A percentile compares a stretch with the other conserved stretches of the same genome.
These are phyloP conservation scores for Pandemis heparana DNA, from an alignment of 2,888 invertebrate genomes.

Conservation along the genomic window DNA sequence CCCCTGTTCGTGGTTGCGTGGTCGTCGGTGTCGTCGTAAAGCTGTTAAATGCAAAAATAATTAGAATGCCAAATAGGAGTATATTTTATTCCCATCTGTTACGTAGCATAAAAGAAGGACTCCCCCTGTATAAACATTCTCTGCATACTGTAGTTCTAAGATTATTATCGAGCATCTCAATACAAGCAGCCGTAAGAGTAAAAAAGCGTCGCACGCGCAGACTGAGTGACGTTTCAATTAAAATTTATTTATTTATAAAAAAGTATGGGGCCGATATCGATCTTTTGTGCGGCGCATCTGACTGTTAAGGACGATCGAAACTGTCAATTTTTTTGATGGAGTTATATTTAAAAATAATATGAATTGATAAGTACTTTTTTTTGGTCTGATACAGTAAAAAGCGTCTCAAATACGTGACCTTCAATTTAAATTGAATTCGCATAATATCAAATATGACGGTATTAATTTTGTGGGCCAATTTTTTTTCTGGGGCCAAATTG, in stretches of 20 bases:
- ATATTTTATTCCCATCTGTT: no score
- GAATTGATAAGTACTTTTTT: no score
- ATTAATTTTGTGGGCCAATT: no score
- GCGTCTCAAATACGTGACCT: no score
- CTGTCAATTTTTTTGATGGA: neutral
- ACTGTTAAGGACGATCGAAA: constrained; percentile 47
- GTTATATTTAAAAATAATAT: neutral
- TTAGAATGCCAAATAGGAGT: no score
- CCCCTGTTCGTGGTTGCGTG: no score
- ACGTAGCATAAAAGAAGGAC: no score
- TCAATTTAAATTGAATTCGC: neutral
- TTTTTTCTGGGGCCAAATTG: no score
- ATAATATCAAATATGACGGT: no score
- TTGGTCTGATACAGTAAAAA: no score
- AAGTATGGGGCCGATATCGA: constrained; percentile 54
- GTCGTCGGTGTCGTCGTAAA: no score
- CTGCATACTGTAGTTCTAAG: constrained; percentile 6
- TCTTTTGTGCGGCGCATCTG: constrained; percentile 64
- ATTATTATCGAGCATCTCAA: constrained; percentile 26
- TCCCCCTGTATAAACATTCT: constrained; percentile 8
- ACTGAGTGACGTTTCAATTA: constrained; percentile 72
- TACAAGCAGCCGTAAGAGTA: constrained; percentile 35
- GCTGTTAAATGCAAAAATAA: no score
- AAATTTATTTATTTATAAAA: constrained; percentile 68
- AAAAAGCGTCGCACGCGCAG: constrained; percentile 50